Percentiles rank a stretch among this genome's conserved stretches.
These are phyloP conservation scores for Odocoileus virginianus DNA, from an alignment of 2,113 vertebrate genomes.

Conservation along the genomic window DNA sequence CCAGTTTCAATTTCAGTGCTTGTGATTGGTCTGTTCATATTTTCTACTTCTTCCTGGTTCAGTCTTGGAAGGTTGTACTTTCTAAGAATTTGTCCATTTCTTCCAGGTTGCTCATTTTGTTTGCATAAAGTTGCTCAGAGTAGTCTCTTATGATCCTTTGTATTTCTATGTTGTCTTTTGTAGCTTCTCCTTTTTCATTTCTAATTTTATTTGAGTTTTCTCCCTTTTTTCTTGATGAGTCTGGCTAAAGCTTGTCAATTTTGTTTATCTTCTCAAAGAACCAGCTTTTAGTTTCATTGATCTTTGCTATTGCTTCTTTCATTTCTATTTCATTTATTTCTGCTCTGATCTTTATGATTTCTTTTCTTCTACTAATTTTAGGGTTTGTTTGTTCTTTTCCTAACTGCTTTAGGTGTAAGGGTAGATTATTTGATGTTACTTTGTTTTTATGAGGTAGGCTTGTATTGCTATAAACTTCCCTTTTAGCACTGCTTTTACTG, in stretches of 20 bases:
- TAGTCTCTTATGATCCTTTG: neutral
- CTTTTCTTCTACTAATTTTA: neutral
- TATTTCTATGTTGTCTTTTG: neutral
- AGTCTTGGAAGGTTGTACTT: neutral
- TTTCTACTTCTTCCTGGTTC: neutral
- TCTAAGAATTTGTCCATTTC: neutral
- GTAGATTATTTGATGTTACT: neutral
- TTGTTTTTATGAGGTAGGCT: neutral
- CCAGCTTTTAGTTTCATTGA: neutral
- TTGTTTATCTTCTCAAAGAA: neutral
- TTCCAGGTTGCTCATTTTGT: neutral
- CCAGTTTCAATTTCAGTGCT: neutral
- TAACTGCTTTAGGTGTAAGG: neutral
- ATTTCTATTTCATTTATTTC: neutral
- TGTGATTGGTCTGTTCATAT: neutral
- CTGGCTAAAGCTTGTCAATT: neutral
- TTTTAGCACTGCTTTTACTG: neutral
- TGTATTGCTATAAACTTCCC: neutral
- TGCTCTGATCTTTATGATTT: neutral
- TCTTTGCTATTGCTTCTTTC: neutral
- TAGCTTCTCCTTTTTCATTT: neutral
- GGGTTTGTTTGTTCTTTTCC: neutral
- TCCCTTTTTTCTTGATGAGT: neutral
- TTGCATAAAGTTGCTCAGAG: neutral
- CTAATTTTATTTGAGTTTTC: neutral